phyloP scores from a whole-genome alignment of 1,140 invertebrate genomes.

The Neodiprion lecontei region DNA sequence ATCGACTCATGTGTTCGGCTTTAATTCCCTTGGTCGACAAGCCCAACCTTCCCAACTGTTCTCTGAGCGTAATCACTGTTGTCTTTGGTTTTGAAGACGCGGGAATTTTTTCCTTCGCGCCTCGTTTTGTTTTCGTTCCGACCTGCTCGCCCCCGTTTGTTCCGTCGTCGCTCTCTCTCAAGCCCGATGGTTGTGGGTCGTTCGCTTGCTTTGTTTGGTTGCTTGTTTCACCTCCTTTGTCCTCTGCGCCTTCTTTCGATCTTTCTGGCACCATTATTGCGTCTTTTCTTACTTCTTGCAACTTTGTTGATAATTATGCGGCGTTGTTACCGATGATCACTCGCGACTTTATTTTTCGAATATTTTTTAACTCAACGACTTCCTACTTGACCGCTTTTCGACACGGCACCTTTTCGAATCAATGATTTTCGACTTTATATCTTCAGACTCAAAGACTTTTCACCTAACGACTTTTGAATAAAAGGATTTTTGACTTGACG shows the following conservation, averaged over 20 bases:
- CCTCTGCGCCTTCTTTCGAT: background rate
- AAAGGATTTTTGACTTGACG: background rate
- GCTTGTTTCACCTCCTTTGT: background rate
- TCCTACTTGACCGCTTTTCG: too few relatives aligned
- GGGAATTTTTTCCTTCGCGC: background rate
- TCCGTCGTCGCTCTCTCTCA: background rate
- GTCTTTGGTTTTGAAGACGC: background rate
- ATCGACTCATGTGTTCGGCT: too few relatives aligned
- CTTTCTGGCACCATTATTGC: background rate
- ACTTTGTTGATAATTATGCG: too few relatives aligned
- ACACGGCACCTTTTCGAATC: background rate
- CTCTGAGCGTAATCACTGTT: too few relatives aligned
- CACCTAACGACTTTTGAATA: background rate
- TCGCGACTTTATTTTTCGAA: background rate
- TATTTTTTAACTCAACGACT: background rate
- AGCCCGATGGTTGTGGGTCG: too few relatives aligned
- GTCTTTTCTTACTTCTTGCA: background rate
- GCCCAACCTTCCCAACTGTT: too few relatives aligned
- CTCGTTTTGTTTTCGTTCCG: background rate
- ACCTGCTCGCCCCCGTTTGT: background rate
- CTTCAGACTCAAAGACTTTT: background rate
- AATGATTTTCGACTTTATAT: background rate
- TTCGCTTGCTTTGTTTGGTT: background rate
- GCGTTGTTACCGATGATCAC: too few relatives aligned
- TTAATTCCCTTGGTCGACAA: too few relatives aligned